Conservation (phyloP, 2,797 vertebrate genomes). For the Aratinga solstitialis region DNA sequence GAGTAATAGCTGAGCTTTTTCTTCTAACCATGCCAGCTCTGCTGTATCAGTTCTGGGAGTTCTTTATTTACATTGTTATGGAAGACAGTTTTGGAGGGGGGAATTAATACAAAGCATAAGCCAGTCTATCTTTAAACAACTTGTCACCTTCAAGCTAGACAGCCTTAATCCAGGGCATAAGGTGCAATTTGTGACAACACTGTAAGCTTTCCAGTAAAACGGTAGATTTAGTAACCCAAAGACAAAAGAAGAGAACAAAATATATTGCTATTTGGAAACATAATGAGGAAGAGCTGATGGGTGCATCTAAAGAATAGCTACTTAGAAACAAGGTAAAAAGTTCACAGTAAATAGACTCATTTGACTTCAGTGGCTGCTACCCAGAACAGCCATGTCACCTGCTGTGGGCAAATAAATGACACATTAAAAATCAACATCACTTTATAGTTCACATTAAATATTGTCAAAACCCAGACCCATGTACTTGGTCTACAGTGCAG, state of each 20-base stretch:
- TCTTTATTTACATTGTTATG: slow-evolving; percentile 44
- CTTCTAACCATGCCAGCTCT: not conserved
- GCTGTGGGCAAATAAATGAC: not conserved
- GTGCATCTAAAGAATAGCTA: not conserved
- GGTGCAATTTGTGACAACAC: not conserved
- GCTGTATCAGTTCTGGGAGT: slow-evolving; percentile 12
- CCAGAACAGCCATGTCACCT: not conserved
- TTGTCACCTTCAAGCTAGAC: slow-evolving; percentile 9
- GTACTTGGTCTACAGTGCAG: not conserved
- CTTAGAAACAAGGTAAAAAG: slow-evolving; percentile 40
- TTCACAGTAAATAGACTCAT: not conserved
- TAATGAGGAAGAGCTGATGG: not conserved
- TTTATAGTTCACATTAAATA: not conserved
- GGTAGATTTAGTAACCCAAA: slow-evolving; percentile 7
- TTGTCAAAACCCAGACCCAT: not conserved
- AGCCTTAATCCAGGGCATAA: not conserved
- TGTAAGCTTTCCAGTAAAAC: not conserved
- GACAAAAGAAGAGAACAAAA: not conserved
- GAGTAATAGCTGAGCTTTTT: not conserved
- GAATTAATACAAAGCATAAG: slow-evolving; percentile 7
- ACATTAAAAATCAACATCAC: not conserved
- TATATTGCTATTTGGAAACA: not conserved
- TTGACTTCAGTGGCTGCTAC: not conserved
- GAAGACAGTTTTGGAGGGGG: not conserved
- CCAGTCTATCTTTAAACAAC: slow-evolving; percentile 17